These are phyloP conservation scores for Acanthoscelides obtectus DNA, from an alignment of 2,888 invertebrate genomes.

Conservation along the genomic window DNA sequence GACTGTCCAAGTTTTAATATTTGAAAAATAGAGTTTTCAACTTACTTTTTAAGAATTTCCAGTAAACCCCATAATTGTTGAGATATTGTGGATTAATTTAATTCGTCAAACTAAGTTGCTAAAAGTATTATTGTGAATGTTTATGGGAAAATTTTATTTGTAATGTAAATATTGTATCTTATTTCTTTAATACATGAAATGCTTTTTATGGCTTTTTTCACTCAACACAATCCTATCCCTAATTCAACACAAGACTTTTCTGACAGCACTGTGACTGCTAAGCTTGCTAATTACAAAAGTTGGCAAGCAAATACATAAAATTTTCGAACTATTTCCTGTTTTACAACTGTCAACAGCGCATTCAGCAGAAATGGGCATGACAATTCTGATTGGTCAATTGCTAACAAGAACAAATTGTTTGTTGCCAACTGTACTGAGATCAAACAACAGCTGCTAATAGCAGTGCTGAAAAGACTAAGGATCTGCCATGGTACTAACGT, in stretches of 20 bases:
- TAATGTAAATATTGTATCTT: slow-evolving; percentile 36
- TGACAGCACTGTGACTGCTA: no score
- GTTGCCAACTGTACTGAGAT: not conserved
- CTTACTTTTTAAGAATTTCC: slow-evolving; percentile 12
- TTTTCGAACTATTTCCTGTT: not conserved
- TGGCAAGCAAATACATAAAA: no score
- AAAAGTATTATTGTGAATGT: slow-evolving; percentile 21
- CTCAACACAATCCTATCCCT: no score
- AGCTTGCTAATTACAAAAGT: no score
- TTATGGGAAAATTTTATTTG: slow-evolving; percentile 20
- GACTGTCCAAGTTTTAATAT: slow-evolving; percentile 28
- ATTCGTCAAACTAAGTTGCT: slow-evolving; percentile 19
- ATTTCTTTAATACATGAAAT: slow-evolving; percentile 33
- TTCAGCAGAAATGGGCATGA: not conserved
- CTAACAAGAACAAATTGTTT: not conserved
- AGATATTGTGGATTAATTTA: slow-evolving; percentile 8
- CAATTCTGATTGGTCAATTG: not conserved
- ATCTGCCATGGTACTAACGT: no score
- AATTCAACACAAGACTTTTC: no score
- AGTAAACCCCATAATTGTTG: slow-evolving; percentile 16
- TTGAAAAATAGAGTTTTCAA: slow-evolving; percentile 13
- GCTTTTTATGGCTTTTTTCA: slow-evolving; percentile 18
- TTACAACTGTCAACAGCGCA: not conserved
- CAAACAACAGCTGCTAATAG: not conserved
- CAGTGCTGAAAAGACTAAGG: not conserved